Evolutionary conservation across 2,888 invertebrate species (phyloP).

Genomic region (Idaea straminata): DNA sequence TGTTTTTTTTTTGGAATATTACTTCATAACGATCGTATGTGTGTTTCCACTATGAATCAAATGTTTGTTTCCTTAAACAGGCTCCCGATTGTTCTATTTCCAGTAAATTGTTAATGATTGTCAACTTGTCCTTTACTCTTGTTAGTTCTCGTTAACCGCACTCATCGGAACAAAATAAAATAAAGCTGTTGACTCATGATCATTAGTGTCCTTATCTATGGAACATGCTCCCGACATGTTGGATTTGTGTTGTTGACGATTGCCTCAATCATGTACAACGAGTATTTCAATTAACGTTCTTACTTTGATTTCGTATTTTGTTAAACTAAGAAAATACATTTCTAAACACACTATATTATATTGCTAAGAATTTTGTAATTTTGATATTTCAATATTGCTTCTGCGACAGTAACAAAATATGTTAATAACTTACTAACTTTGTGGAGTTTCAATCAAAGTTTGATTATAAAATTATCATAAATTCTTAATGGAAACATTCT

Average conservation of each 20-base stretch:
- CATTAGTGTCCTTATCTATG: conserved; percentile 32
- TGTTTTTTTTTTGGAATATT: neutral
- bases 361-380: neutral
- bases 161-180: conserved; percentile 61
- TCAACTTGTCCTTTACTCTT: conserved; percentile 54
- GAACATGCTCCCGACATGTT: conserved; percentile 8
- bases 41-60: neutral
- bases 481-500: conserved; percentile 1
- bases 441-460: neutral
- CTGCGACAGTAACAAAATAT: neutral
- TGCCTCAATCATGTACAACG: neutral
- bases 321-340: neutral
- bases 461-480: conserved; percentile 1
- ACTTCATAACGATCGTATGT: neutral
- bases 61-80: neutral
- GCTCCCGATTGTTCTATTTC: neutral
- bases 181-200: conserved; percentile 44
- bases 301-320: neutral
- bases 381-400: neutral
- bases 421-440: neutral
- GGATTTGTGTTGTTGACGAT: neutral
- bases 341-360: neutral
- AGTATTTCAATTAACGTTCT: neutral
- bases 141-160: conserved; percentile 41
- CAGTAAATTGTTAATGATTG: conserved; percentile 10